Percentiles rank a stretch among this genome's conserved stretches.
These are phyloP conservation scores for Anoplophora glabripennis DNA, from an alignment of 1,140 invertebrate species.

Conservation along the genomic window DNA sequence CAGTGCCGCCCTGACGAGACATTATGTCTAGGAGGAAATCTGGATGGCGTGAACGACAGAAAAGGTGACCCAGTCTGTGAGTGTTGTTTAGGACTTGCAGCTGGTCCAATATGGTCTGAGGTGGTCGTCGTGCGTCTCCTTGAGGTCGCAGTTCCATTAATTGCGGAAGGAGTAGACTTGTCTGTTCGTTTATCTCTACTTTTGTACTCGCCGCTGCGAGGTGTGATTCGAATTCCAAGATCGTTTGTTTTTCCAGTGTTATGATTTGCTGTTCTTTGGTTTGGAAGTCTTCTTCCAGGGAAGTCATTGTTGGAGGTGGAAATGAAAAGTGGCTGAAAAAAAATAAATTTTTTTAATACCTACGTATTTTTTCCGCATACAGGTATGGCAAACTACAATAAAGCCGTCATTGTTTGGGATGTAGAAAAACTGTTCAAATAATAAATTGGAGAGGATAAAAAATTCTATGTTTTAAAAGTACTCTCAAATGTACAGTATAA, in stretches of 20 bases:
- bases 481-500: too few relatives aligned
- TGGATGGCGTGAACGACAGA: slow-evolving; percentile 85
- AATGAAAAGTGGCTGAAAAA: slow-evolving; percentile 62
- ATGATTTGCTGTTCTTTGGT: slow-evolving; percentile 59
- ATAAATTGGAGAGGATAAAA: too few relatives aligned
- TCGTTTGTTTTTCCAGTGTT: slow-evolving; percentile 74
- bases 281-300: slow-evolving; percentile 42
- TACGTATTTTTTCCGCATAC: too few relatives aligned
- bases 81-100: slow-evolving; percentile 75
- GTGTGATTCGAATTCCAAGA: slow-evolving; percentile 91
- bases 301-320: slow-evolving; percentile 66
- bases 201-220: slow-evolving; percentile 84
- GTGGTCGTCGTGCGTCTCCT: slow-evolving; percentile 77
- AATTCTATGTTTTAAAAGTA: too few relatives aligned
- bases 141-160: slow-evolving; percentile 76
- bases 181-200: slow-evolving; percentile 85
- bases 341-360: slow-evolving; percentile 11
- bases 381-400: too few relatives aligned
- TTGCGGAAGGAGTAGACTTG: slow-evolving; percentile 80
- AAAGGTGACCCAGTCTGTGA: slow-evolving; percentile 81
- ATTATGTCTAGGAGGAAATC: slow-evolving; percentile 93
- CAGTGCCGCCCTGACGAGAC: slow-evolving; percentile 76
- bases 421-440: too few relatives aligned
- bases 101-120: slow-evolving; percentile 72
- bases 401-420: too few relatives aligned